These are phyloP conservation scores for Sitobion miscanthi DNA, from an alignment of 1,140 invertebrate genomes.

Conservation along the genomic window DNA sequence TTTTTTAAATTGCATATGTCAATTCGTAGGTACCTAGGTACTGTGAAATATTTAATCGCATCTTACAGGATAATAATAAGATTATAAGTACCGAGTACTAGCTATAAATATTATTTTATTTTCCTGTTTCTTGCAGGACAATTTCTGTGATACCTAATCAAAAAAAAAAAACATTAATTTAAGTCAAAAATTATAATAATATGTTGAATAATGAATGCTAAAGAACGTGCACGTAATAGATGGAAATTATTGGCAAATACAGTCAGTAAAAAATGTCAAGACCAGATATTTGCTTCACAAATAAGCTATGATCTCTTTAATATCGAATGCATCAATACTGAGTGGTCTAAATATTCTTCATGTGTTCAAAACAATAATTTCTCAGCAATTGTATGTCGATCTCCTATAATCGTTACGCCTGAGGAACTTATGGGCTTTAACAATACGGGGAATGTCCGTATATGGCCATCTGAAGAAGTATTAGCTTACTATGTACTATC, in stretches of 20 bases:
- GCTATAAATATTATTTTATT: constrained; percentile 46
- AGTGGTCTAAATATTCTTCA: constrained; percentile 68
- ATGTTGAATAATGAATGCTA: constrained; percentile 54
- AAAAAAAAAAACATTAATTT: constrained; percentile 48
- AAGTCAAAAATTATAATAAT: constrained; percentile 40
- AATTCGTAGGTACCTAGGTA: background rate
- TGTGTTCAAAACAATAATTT: constrained; percentile 64
- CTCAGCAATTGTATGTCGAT: constrained; percentile 67
- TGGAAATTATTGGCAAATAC: constrained; percentile 76
- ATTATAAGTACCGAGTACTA: background rate
- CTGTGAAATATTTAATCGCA: background rate
- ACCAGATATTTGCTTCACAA: constrained; percentile 58
- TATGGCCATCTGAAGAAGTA: constrained; percentile 90
- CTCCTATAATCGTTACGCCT: constrained; percentile 70
- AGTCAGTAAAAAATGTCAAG: constrained; percentile 65
- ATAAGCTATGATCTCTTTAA: constrained; percentile 54
- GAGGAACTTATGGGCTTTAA: constrained; percentile 83
- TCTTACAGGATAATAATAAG: background rate
- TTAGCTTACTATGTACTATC: constrained; percentile 76
- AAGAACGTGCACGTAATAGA: constrained; percentile 67
- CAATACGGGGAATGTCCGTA: constrained; percentile 89
- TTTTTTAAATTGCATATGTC: no score
- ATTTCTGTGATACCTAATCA: constrained; percentile 53
- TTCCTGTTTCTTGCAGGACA: constrained; percentile 56
- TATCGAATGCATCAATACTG: constrained; percentile 58